These are phyloP conservation scores for Amyelois transitella DNA, from an alignment of 1,140 invertebrate species.

Conservation along the genomic window DNA sequence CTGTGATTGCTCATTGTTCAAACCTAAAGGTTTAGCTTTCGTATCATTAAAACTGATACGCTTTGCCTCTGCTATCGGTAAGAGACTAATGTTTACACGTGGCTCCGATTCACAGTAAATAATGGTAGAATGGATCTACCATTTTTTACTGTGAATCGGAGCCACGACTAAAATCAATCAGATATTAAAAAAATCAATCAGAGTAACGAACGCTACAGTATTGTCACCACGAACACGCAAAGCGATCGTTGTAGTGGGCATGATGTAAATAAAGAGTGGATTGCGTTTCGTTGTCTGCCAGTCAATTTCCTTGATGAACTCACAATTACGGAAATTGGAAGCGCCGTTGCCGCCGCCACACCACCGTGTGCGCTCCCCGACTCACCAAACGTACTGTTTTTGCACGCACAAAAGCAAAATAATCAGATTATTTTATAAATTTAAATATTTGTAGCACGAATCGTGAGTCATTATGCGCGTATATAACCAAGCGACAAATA, in stretches of 20 bases:
- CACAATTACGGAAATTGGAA: constrained; percentile 66
- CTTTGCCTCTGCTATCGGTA: constrained; percentile 15
- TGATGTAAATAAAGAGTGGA: constrained; percentile 40
- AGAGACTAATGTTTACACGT: no score
- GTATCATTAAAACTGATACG: constrained; percentile 37
- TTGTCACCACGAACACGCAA: constrained; percentile 17
- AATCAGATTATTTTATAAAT: neutral
- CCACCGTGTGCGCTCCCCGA: constrained; percentile 1
- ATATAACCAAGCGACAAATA: constrained; percentile 5
- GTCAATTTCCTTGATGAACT: constrained; percentile 67
- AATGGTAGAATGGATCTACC: no score
- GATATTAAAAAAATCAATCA: constrained; percentile 9
- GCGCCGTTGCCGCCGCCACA: constrained; percentile 20
- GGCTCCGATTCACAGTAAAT: no score
- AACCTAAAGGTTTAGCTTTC: constrained; percentile 12
- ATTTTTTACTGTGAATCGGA: no score
- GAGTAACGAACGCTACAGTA: constrained; percentile 10
- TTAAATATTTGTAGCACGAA: neutral
- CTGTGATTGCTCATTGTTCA: constrained; percentile 43
- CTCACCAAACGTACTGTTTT: neutral
- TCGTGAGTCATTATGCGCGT: constrained; percentile 6
- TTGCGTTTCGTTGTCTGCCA: constrained; percentile 46
- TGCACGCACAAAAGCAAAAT: neutral
- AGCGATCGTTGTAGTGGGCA: constrained; percentile 28
- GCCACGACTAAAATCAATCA: no score